Evolutionary conservation across 2,797 vertebrate species (phyloP).

Genomic region (Margarornis squamiger): DNA sequence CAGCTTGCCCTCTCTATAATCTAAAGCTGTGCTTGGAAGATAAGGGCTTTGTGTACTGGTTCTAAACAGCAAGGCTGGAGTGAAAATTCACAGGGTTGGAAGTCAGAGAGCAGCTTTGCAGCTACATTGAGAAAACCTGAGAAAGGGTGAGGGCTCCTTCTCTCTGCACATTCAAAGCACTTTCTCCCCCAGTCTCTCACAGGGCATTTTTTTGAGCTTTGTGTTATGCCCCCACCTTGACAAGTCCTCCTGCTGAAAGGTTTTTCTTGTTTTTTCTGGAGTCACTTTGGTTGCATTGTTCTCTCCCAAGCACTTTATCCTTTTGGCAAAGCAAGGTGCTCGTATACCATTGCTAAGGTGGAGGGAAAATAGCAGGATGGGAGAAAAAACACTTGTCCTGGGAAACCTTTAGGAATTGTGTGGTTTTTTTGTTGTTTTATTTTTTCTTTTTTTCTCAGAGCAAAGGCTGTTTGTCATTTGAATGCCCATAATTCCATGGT

Average conservation of each 20-base stretch:
- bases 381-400: background rate
- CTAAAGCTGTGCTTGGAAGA: slow-evolving; percentile 50
- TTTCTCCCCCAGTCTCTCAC: background rate
- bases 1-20: slow-evolving; percentile 13
- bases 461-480: background rate
- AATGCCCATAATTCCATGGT: background rate
- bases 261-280: slow-evolving; percentile 30
- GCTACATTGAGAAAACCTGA: background rate
- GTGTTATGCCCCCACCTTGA: background rate
- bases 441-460: background rate
- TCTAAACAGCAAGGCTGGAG: slow-evolving; percentile 42
- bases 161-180: background rate
- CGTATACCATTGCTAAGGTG: background rate
- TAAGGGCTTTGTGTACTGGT: slow-evolving; percentile 41
- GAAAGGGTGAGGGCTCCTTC: background rate
- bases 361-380: background rate
- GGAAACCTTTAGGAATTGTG: background rate
- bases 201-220: background rate
- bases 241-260: slow-evolving; percentile 25
- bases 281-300: background rate
- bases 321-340: background rate
- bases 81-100: slow-evolving; percentile 35
- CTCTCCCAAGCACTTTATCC: background rate
- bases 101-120: slow-evolving; percentile 11
- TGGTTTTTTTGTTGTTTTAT: too few relatives aligned